phyloP scores from a whole-genome alignment of 2,797 vertebrate genomes.

The Gobionotothen gibberifrons region DNA sequence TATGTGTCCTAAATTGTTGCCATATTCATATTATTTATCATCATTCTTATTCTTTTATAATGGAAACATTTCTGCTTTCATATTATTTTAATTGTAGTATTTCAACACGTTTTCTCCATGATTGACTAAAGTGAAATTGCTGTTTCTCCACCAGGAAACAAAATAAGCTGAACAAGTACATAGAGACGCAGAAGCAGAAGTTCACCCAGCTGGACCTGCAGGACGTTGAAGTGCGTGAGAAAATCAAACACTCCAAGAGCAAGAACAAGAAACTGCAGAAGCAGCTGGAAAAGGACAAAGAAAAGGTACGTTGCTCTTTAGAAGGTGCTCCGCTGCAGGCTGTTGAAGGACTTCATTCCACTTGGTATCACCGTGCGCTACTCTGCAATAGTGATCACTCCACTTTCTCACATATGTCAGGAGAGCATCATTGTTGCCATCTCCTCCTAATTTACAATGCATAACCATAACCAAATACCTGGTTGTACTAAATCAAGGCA shows the following conservation, averaged over 20 bases:
- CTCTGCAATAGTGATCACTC: conserved; percentile 23
- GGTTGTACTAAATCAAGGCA: conserved; percentile 41
- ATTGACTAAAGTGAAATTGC: conserved; percentile 30
- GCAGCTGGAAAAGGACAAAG: conserved; percentile 94
- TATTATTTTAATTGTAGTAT: not conserved
- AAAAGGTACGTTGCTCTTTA: conserved; percentile 88
- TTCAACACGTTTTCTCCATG: not conserved
- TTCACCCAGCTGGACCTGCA: conserved; percentile 95
- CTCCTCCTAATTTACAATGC: conserved; percentile 34
- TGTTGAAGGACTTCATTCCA: conserved; percentile 13
- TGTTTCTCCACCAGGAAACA: conserved; percentile 85
- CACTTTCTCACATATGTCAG: conserved; percentile 19
- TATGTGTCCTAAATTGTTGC: conserved; percentile 4
- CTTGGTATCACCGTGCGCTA: conserved; percentile 16
- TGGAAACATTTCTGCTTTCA: not conserved
- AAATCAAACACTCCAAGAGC: conserved; percentile 91
- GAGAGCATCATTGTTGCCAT: conserved; percentile 9
- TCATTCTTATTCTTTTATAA: too few relatives aligned
- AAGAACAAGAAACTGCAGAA: conserved; percentile 93
- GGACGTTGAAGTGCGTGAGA: conserved; percentile 96
- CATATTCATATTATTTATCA: too few relatives aligned
- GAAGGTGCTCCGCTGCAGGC: conserved; percentile 27
- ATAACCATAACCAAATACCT: conserved; percentile 44
- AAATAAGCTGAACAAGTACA: conserved; percentile 89
- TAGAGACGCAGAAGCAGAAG: conserved; percentile 93